phyloP scores from a whole-genome alignment of 2,888 invertebrate species.

The Slavum lentiscoides region DNA sequence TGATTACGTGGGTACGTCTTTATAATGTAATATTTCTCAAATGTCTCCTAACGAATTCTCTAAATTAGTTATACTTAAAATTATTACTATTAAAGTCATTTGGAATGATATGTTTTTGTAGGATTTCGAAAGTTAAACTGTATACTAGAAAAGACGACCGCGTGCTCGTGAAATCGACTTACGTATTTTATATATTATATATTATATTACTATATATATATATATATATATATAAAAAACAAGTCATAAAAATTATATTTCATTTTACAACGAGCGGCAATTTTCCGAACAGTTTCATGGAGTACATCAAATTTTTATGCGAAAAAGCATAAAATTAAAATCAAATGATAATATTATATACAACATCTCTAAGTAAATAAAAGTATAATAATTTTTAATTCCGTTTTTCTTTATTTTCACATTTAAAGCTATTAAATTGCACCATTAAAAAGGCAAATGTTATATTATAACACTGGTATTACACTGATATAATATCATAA shows the following conservation, averaged over 20 bases:
- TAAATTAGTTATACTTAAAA: no score
- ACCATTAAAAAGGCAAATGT: not conserved
- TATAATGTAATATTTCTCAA: no score
- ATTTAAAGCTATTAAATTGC: not conserved
- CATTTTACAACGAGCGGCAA: not conserved
- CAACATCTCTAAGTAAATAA: not conserved
- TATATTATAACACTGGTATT: not conserved
- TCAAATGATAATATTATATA: constrained; percentile 3
- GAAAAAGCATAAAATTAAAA: constrained; percentile 8
- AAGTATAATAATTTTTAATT: not conserved
- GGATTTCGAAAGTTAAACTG: no score
- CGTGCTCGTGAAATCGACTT: no score
- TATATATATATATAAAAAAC: not conserved
- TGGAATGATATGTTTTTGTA: no score
- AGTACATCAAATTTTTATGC: not conserved
- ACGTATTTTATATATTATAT: no score
- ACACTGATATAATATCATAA: not conserved
- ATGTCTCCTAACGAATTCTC: no score
- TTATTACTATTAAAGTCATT: no score
- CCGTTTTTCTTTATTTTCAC: not conserved
- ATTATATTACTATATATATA: not conserved
- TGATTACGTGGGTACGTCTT: no score
- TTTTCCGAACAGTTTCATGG: not conserved
- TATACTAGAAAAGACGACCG: no score
- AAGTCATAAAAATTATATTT: not conserved